phyloP scores from a whole-genome alignment of 2,797 vertebrate genomes.

The Halcyon chelicuti region DNA sequence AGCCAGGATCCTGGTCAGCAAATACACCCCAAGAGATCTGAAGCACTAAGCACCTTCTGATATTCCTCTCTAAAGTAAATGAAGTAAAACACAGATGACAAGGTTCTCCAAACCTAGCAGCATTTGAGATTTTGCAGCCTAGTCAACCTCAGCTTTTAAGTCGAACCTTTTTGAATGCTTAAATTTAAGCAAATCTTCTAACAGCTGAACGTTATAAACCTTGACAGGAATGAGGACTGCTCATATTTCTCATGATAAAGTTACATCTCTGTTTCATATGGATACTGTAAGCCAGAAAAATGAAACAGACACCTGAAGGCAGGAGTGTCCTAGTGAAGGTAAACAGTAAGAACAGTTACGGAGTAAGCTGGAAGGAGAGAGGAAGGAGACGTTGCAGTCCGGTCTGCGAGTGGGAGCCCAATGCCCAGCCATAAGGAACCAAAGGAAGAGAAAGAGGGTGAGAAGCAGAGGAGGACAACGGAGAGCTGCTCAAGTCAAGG shows the following conservation, averaged over 20 bases:
- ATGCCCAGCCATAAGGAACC: accelerated
- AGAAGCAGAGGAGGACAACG: not conserved
- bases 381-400: not conserved
- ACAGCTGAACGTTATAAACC: not conserved
- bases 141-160: not conserved
- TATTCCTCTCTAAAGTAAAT: not conserved
- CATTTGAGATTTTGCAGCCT: not conserved
- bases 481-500: not conserved
- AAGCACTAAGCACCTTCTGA: not conserved
- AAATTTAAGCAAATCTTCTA: not conserved
- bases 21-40: not conserved
- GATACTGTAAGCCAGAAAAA: not conserved
- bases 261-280: not conserved
- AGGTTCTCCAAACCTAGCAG: not conserved
- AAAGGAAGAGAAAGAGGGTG: not conserved
- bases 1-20: not conserved
- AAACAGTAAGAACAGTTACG: not conserved
- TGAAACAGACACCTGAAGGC: not conserved
- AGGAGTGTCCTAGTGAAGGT: not conserved
- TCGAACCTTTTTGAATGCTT: not conserved
- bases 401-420: accelerated
- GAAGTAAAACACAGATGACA: not conserved
- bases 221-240: not conserved
- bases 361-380: not conserved
- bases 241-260: not conserved